Base-by-base conservation (phyloP, 2,888 invertebrate species). In the Drosophila limbata region DNA sequence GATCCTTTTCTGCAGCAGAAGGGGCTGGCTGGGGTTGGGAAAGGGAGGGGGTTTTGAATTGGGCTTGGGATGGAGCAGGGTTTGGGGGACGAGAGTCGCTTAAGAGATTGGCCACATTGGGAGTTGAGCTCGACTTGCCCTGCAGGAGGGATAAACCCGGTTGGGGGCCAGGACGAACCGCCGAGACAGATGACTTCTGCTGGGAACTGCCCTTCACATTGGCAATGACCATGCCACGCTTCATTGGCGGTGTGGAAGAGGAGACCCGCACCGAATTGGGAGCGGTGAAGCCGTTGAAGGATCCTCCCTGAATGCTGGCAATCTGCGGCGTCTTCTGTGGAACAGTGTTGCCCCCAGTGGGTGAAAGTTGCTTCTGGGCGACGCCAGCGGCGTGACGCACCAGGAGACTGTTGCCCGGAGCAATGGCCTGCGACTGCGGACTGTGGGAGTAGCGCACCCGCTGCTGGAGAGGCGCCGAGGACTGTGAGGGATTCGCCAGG, bases 191-290 rank as follows among this genome's bases (percentile, higher is more conserved):
- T 8, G 55, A n/a, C 44, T 45, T 52, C 11, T 21, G 48, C 40
- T 53, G 53, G 1, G 31, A 9, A 0, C 11, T 39, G 33, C 15
- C 44, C 61, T 85, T 83, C 6, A 56, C 65, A 59, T 74, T 85
- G 52, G 83, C 81, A 48, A 75, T 61, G n/a, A 86, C 81, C 69
- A 84, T 28, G 47, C 44, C 48, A 1, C 80, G 74, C 31, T 79
- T 79, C 0, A 55, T n/a, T 0, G 70, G 69, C 33, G 70, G 56
- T 1, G 15, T 50, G 9, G 35, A 21, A 25, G 21, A 28, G 0
- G 62, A 33, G n/a, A 19, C 40, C 19, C 55, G 79, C 19, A 48
- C 13, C 1, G 57, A 5, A 10, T 44, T 47, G 15, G 84, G 85
- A 35, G 77, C 56, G 6, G 17, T 56, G 25, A 79, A 82, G 11